Conservation (phyloP, 2,797 vertebrate species). For the Alauda arvensis region DNA sequence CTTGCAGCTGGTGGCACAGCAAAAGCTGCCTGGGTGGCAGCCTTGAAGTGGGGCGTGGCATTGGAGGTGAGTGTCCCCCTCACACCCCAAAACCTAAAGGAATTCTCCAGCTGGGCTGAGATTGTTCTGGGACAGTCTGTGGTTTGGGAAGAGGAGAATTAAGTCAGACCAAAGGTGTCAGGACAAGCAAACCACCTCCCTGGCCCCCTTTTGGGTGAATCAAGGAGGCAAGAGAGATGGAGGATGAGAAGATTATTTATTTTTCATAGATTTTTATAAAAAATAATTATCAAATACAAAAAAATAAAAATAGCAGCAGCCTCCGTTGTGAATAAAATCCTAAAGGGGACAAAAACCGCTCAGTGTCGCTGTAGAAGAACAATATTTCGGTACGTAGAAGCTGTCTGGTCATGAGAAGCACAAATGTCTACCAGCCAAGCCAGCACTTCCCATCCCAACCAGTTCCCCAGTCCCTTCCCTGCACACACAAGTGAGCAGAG, state of each 20-base stretch:
- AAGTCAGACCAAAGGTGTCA: rapidly evolving
- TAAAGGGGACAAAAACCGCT: conserved; percentile 50
- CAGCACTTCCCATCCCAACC: not conserved
- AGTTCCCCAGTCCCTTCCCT: not conserved
- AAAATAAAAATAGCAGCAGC: conserved; percentile 68
- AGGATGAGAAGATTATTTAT: conserved; percentile 64
- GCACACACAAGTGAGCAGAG: not conserved
- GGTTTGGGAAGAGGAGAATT: not conserved
- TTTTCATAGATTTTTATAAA: conserved; percentile 68
- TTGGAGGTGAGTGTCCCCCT: not conserved
- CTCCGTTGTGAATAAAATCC: conserved; percentile 57
- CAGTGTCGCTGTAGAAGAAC: conserved; percentile 56
- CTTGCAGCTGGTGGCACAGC: not conserved
- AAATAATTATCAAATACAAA: conserved; percentile 71
- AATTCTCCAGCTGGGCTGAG: not conserved
- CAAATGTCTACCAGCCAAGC: not conserved
- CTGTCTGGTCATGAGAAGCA: conserved; percentile 27
- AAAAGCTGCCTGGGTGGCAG: not conserved
- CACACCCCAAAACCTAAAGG: not conserved
- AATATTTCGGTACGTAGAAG: conserved; percentile 8
- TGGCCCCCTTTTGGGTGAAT: not conserved
- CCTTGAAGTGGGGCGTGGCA: not conserved
- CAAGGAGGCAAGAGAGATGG: not conserved
- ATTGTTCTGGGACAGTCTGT: not conserved
- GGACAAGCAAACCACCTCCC: not conserved